Percentiles rank a stretch among this genome's conserved stretches.
phyloP scores from a whole-genome alignment of 2,888 invertebrate genomes.

The Drosophila buzzatii region DNA sequence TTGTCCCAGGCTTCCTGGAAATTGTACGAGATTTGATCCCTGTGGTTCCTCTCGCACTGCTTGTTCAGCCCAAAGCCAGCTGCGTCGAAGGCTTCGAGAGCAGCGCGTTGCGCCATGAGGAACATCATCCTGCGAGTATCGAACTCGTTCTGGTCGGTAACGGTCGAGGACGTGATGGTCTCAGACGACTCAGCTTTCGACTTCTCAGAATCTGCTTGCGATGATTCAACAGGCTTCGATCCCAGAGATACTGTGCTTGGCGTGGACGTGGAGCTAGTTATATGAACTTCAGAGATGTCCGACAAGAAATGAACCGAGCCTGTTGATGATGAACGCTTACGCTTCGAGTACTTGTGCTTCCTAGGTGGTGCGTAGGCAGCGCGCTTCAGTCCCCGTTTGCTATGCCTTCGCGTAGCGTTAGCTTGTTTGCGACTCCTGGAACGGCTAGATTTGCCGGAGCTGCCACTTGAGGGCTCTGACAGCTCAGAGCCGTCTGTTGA shows the following conservation, averaged over 20 bases:
- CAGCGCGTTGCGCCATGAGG: not conserved
- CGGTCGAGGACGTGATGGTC: fast-evolving
- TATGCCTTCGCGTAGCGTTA: fast-evolving
- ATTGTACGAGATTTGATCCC: not conserved
- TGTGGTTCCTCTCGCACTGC: not conserved
- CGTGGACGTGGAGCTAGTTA: not conserved
- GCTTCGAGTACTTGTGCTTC: not conserved
- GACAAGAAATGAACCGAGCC: not conserved
- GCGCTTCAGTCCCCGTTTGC: not conserved
- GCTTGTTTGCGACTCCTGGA: not conserved
- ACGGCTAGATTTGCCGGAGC: not conserved
- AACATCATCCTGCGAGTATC: not conserved
- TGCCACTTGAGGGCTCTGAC: no score
- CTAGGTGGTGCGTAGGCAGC: fast-evolving
- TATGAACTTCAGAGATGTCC: not conserved
- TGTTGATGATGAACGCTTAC: no score
- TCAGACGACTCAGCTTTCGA: not conserved
- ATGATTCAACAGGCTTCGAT: not conserved
- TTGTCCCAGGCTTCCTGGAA: constrained; percentile 2
- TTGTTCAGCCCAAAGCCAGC: not conserved
- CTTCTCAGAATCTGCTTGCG: not conserved
- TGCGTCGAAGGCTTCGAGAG: not conserved
- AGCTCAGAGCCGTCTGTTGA: not conserved
- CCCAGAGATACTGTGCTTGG: not conserved
- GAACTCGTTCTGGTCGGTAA: not conserved